Base-by-base conservation (phyloP, 1,140 invertebrate species). In the Drosophila virilis region DNA sequence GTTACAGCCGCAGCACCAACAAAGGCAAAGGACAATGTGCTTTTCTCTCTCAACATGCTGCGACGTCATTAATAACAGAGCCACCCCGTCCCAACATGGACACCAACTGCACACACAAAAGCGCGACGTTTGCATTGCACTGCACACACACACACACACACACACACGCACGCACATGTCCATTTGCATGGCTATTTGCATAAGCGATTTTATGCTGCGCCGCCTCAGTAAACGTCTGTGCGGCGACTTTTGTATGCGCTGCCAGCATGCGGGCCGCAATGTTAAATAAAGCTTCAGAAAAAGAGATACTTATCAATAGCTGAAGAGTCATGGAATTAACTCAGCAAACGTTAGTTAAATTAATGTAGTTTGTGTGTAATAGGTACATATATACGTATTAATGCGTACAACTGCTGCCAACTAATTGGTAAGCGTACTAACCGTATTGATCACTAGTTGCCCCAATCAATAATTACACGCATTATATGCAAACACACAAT, bases 31-130 rank as follows among this genome's bases (percentile, higher is more conserved):
- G 38, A 70, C 58, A 60, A 69, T 60, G 64, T 68, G 64, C 38
- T 52, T 35, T 28, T 38, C 46, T 71, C 81, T 80, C 82, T 55
- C 51, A 65, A 57, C 78, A 74, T 77, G 72, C 42, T 71, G 77
- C 74, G 40, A 71, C 80, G 71, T 83, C 83, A 86, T 86, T 88
- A 86, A 86, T 86, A 86, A 86, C 83, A 86, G 83, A 82, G 82
- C 72, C 69, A 42, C 58, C 46, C 40, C 52, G 22, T 57, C 13
- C 37, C 22, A 70, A 64, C 59, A 51, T 65, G 42, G 37, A 58
- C 69, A 65, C 35, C 42, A 61, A 67, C 12, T 60, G 50, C 65
- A 74, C 37, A 67, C 62, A 66, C 55, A 54, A 38, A 7, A 42
- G 15, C 15, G 15, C 15, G 40, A 22, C 38, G 48, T 22, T 45